Base-by-base conservation (phyloP, 2,888 invertebrate species). In the Rhimphoctona megacephalus region DNA sequence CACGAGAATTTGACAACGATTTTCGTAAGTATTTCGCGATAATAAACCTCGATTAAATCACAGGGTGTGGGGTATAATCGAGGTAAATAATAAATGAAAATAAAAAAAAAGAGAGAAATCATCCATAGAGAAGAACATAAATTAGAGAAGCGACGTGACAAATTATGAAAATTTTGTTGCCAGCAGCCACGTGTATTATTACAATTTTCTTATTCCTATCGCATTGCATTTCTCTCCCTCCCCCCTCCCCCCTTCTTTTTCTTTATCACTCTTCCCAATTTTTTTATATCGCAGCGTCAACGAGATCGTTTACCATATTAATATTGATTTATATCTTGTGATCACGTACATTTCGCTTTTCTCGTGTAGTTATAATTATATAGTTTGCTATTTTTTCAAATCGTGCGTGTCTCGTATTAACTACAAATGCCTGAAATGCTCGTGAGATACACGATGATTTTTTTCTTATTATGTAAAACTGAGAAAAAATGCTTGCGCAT, bases 151-250 rank as follows among this genome's bases (percentile, higher is more conserved):
- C 57, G 54, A 25, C 39, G 25, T 25, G 49, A 46, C 46, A 57
- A 78, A 88, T 72, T 70, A 82, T 82, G 82, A 61, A 49, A 85
- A 84, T 57, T 49, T 74, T 49, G 61, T 85, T 64, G 77, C 87
- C 85, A 79, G 30, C n/a, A 74, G 78, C 88, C 86, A 88, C 88
- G 88, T 88, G 72, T 57, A 79, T 54, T 81, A 77, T 66, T 74
- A 70, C 2, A 11, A 43, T 43, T 43, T 61, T 61, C 17, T 66
- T 70, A 52, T 85, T 72, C 7, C 7, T n/a, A 49, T 43, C 43
- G 43, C 22, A 19, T 11, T 67, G 25, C 61, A 19, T 57, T 49
- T 43, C 36, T 61, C 46, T 57, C 22, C n/a, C 61, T 80, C 61
- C 49, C 17, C 19, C 46, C 74, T 33, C 39, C 33, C 9, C 22